Conservation (phyloP, 2,797 vertebrate species). For the Miopithecus talapoin region DNA sequence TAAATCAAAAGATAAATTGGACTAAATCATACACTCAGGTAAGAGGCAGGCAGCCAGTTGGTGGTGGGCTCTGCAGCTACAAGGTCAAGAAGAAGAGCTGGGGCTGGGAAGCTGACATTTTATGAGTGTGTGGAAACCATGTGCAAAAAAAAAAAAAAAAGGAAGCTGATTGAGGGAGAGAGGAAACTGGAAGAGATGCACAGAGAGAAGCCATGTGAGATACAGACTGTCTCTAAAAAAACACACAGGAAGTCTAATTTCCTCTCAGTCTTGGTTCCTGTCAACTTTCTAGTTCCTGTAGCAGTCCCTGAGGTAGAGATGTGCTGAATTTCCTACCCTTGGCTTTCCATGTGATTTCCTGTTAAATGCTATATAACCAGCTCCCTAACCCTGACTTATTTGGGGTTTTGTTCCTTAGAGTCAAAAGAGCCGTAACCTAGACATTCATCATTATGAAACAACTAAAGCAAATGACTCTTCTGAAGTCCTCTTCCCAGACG, state of each 20-base stretch:
- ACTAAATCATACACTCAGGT: neutral
- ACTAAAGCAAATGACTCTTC: slow-evolving; percentile 9
- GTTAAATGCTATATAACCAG: neutral
- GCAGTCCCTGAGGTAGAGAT: neutral
- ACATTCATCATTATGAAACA: slow-evolving; percentile 8
- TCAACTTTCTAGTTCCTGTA: slow-evolving; percentile 4
- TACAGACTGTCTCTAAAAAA: neutral
- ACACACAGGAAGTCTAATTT: neutral
- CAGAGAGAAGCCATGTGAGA: neutral
- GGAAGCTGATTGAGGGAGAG: neutral
- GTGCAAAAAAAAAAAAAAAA: neutral
- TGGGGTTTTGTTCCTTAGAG: neutral
- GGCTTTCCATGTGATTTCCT: neutral
- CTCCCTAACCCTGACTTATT: neutral
- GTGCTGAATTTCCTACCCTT: neutral
- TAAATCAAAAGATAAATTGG: neutral
- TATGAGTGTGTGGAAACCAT: neutral
- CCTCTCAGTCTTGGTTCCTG: neutral
- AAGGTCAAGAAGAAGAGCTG: slow-evolving; percentile 29
- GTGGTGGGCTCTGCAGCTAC: neutral
- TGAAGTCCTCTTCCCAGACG: neutral
- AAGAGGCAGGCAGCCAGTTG: neutral
- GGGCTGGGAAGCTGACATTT: neutral
- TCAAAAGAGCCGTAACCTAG: neutral
- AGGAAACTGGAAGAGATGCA: neutral